phyloP scores from a whole-genome alignment of 53 echinoderm and acorn worm species.

The Luidia sarsii region DNA sequence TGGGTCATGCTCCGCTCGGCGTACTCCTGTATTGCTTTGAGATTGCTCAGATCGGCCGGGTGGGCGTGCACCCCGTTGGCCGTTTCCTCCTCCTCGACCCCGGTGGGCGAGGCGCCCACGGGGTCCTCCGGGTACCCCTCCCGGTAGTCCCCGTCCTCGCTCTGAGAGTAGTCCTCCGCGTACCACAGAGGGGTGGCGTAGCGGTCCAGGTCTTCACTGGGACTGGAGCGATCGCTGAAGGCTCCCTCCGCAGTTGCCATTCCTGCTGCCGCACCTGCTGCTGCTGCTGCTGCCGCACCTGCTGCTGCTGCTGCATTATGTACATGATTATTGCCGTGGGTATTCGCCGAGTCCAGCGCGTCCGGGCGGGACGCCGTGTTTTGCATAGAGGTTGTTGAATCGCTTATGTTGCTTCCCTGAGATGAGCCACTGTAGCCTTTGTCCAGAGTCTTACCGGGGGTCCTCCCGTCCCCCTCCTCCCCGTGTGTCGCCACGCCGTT shows the following conservation, averaged over 20 bases:
- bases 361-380: slow-evolving; percentile 16
- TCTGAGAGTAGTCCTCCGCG: slow-evolving; percentile 20
- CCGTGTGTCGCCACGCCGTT: slow-evolving; percentile 7
- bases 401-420: slow-evolving; percentile 64
- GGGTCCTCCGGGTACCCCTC: slow-evolving; percentile 18
- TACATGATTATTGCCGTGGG: slow-evolving; percentile 59
- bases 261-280: no score
- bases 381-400: slow-evolving; percentile 54
- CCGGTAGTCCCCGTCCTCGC: slow-evolving; percentile 5
- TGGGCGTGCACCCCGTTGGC: neutral
- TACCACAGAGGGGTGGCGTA: slow-evolving; percentile 30
- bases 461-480: neutral
- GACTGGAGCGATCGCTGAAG: slow-evolving; percentile 39
- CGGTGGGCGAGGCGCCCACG: no score
- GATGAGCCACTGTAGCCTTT: slow-evolving; percentile 49
- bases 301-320: slow-evolving; percentile 16
- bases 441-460: slow-evolving; percentile 3
- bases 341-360: slow-evolving; percentile 28
- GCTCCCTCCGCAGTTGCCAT: no score
- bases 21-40: slow-evolving; percentile 65
- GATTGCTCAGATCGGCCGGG: slow-evolving; percentile 40
- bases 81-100: slow-evolving; percentile 5
- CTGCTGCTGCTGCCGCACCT: no score
- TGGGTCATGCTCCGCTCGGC: slow-evolving; percentile 53
- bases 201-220: slow-evolving; percentile 3